Base-by-base conservation (phyloP, 2,113 vertebrate species). In the Trematomus loennbergii region DNA sequence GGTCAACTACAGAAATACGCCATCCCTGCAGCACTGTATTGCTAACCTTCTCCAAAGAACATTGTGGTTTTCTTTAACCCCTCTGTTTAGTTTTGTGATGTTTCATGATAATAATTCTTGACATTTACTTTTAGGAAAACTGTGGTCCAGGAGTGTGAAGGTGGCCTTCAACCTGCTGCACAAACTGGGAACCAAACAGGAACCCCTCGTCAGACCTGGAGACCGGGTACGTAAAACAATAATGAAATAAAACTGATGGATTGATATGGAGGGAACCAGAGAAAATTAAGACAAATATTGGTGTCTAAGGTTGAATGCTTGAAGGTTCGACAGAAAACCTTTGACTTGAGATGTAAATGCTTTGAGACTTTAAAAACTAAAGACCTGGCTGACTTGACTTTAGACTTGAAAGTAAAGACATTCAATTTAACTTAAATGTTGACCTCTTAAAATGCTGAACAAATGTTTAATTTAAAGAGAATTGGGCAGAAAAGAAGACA, bases 131-230 rank as follows among this genome's bases (percentile, higher is more conserved):
- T 82, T 88, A 99, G 98, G 98, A 25, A 99, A 99, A 93, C 96
- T 99, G 79, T 99, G 98, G 98, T 98, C 97, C 62, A 96, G 98
- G 92, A 99, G 98, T 93, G 98, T 99, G 96, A 99, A 99, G 91
- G 97, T 99, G 64, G 97, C 98, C 83, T 99, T 98, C 94, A 99
- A 99, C 92, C 98, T 99, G 90, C 96, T 99, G 62, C 98, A 99
- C 94, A 99, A 99, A 92, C 94, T 99, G 94, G 98, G 98, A 89
- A 99, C 97, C 85, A 99, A 99, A 77, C 97, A 97, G 93, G 98
- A 99, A 87, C 97, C 98, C 18, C 98, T 99, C 97, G 97, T 99
- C 90, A 96, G 97, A 57, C 98, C 98, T 73, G 98, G 98, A 65
- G 98, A 99, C 74, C 95, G 98, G 92, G 98, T 99, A 36, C 36